These are phyloP conservation scores for Himantopus leucocephalus DNA, from an alignment of 2,113 vertebrate genomes.

Conservation along the genomic window DNA sequence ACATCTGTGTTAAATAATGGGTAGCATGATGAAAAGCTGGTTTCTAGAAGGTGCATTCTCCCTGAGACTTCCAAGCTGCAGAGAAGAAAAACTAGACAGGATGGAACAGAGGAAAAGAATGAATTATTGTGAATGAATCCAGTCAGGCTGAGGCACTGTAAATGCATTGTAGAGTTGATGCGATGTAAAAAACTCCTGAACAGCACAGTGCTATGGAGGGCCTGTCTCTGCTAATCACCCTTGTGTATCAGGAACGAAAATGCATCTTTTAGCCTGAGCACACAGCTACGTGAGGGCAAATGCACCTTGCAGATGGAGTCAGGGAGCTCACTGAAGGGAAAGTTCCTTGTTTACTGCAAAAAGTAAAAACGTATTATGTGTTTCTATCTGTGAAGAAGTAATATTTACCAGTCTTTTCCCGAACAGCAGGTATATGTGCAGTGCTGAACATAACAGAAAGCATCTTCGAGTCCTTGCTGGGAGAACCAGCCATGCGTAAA, in stretches of 20 bases:
- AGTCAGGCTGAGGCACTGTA: neutral
- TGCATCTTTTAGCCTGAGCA: neutral
- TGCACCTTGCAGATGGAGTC: neutral
- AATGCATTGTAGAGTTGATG: neutral
- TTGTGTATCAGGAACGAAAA: neutral
- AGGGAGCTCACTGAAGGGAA: neutral
- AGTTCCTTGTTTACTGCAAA: neutral
- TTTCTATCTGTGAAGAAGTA: neutral
- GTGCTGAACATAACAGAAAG: neutral
- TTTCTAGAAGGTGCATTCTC: neutral
- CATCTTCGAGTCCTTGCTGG: neutral
- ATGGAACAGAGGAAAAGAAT: neutral
- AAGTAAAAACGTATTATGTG: neutral
- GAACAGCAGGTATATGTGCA: neutral
- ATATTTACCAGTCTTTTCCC: neutral
- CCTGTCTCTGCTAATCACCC: neutral
- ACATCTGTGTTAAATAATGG: neutral
- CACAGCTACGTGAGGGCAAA: neutral
- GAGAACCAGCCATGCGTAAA: neutral
- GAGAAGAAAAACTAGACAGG: neutral
- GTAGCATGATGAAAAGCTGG: rapidly evolving
- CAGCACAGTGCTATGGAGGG: rapidly evolving
- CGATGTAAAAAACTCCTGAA: rapidly evolving
- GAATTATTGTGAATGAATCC: neutral
- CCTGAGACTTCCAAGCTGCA: neutral